Percentiles rank a stretch among this genome's conserved stretches.
These are phyloP conservation scores for Camptogramma bilineatum DNA, from an alignment of 2,888 invertebrate species.

Conservation along the genomic window DNA sequence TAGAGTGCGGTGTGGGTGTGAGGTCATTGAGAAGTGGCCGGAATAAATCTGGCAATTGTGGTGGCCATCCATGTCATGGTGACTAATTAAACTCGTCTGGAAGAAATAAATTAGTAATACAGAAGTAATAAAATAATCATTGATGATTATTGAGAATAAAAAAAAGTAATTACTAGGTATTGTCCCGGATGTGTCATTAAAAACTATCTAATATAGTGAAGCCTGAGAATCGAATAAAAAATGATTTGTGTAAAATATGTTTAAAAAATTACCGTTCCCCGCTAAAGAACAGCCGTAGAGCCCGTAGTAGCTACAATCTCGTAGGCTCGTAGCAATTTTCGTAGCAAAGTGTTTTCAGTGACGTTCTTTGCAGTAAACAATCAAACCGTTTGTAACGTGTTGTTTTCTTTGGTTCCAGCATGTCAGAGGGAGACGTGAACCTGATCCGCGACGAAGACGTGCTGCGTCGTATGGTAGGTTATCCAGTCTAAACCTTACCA, in stretches of 20 bases:
- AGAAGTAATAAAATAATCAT: too few species aligned
- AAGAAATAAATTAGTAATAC: neutral
- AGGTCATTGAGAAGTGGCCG: constrained; percentile 33
- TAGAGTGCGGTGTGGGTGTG: constrained; percentile 19
- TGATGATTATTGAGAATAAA: too few species aligned
- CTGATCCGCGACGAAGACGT: constrained; percentile 91
- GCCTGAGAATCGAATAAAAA: too few species aligned
- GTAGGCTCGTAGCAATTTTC: constrained; percentile 13
- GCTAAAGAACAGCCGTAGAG: neutral
- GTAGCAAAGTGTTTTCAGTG: neutral
- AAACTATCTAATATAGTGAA: too few species aligned
- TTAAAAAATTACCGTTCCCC: neutral
- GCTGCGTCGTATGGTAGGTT: constrained; percentile 89
- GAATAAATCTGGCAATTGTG: constrained; percentile 32
- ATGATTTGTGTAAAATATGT: too few species aligned
- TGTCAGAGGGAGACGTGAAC: constrained; percentile 88
- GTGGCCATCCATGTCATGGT: constrained; percentile 8
- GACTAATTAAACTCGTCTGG: constrained; percentile 5
- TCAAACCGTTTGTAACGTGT: neutral
- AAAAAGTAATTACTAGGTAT: too few species aligned
- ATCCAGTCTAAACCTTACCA: neutral
- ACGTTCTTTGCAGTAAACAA: neutral
- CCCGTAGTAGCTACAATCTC: neutral
- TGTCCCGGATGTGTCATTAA: too few species aligned
- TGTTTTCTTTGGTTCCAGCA: constrained; percentile 64